A percentile compares a stretch with the other conserved stretches of the same genome.
Conservation (phyloP, 2,797 vertebrate species). For the Hipposideros larvatus region DNA sequence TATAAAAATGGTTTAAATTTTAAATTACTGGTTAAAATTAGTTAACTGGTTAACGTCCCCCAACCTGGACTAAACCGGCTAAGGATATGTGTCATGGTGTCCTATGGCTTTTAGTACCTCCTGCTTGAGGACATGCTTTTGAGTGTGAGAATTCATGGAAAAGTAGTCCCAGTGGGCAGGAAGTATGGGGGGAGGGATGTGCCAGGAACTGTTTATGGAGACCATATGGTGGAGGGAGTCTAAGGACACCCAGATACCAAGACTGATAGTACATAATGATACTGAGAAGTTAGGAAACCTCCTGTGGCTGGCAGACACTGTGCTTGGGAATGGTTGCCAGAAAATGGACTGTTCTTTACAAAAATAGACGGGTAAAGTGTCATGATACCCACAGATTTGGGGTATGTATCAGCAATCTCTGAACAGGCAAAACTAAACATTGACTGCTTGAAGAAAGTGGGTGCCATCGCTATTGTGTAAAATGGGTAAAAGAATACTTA, state of each 20-base stretch:
- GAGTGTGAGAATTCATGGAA: neutral
- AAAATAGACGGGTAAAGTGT: neutral
- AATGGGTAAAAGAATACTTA: neutral
- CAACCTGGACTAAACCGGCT: neutral
- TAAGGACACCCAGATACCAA: constrained; percentile 9
- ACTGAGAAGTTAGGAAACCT: neutral
- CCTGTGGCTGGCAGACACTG: neutral
- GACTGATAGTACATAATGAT: neutral
- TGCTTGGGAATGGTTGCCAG: neutral
- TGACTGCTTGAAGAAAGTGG: neutral
- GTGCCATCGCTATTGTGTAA: neutral
- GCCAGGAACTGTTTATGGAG: constrained; percentile 10
- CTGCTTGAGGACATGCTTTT: neutral
- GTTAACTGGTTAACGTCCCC: neutral
- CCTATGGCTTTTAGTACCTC: neutral
- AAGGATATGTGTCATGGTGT: neutral
- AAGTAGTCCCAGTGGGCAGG: neutral
- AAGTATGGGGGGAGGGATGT: neutral
- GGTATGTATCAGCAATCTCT: neutral
- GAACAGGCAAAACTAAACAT: neutral
- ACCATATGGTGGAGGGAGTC: neutral
- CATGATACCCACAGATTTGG: neutral
- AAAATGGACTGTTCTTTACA: neutral
- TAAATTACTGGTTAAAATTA: neutral
- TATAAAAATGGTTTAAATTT: neutral